A percentile compares a stretch with the other conserved stretches of the same genome.
Evolutionary conservation across 2,797 vertebrate genomes (phyloP).

Genomic region (Monodelphis domestica): DNA sequence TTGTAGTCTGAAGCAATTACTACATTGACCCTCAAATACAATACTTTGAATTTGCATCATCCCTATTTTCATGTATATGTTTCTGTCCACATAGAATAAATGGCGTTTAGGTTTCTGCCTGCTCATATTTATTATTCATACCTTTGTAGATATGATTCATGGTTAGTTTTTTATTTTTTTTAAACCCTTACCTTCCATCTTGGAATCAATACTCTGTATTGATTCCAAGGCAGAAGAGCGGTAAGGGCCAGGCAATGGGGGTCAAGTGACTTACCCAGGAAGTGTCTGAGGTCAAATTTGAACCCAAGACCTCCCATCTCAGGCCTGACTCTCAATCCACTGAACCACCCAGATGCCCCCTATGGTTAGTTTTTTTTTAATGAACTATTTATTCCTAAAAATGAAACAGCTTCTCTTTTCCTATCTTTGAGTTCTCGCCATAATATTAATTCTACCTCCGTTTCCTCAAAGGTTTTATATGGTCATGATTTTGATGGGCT

Average conservation of each 20-base stretch:
- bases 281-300: too few species aligned
- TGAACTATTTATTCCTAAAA: not conserved
- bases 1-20: not conserved
- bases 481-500: not conserved
- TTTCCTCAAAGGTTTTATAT: not conserved
- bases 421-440: not conserved
- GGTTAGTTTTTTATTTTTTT: not conserved
- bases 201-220: too few species aligned
- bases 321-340: too few species aligned
- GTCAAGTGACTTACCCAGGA: too few species aligned
- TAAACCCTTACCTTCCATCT: too few species aligned
- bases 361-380: not conserved
- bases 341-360: too few species aligned
- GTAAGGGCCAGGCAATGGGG: too few species aligned
- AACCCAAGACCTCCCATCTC: too few species aligned
- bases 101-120: not conserved
- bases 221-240: too few species aligned
- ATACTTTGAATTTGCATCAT: too few species aligned
- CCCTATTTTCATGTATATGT: too few species aligned
- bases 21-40: not conserved
- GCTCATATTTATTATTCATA: slow-evolving; percentile 4
- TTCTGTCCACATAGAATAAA: not conserved
- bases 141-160: not conserved
- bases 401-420: not conserved
- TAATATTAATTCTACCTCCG: not conserved